phyloP scores from a whole-genome alignment of 2,888 invertebrate genomes.

The Drosophila setosimentum region DNA sequence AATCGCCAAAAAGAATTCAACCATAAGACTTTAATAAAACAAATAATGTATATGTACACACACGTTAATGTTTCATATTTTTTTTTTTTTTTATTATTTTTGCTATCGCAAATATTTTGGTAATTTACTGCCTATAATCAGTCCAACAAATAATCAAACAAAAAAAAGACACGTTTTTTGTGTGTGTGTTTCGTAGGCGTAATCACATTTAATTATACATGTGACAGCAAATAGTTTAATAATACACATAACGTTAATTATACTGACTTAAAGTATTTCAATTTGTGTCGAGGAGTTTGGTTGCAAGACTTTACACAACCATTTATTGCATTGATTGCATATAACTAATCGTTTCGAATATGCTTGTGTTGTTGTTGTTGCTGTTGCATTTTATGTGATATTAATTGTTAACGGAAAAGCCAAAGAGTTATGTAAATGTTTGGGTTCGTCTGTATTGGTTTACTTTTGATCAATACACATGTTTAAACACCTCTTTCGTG shows the following conservation, averaged over 20 bases:
- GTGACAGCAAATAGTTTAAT: conserved; percentile 9
- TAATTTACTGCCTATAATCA: conserved; percentile 9
- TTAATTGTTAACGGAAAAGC: conserved; percentile 73
- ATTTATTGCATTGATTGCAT: conserved; percentile 11
- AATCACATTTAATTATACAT: conserved; percentile 6
- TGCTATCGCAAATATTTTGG: not conserved
- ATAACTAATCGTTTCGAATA: conserved; percentile 2
- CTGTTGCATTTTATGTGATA: conserved; percentile 25
- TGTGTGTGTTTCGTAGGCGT: conserved; percentile 3
- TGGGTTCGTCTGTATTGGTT: conserved; percentile 24
- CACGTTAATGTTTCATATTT: not conserved
- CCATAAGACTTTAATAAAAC: not conserved
- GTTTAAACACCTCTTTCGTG: not conserved
- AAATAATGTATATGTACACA: not conserved
- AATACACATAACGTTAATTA: conserved; percentile 5
- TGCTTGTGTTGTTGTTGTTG: not conserved
- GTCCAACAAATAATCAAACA: not conserved
- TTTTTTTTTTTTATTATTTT: not conserved
- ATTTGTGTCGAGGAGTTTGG: not conserved
- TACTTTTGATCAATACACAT: conserved; percentile 4
- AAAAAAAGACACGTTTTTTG: not conserved
- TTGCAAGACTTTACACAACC: conserved; percentile 4
- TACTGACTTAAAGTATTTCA: not conserved
- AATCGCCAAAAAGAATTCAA: not conserved
- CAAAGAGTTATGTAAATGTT: conserved; percentile 67